Evolutionary conservation across 1,140 invertebrate genomes (phyloP), one percentile per base, ranked within the genome.

Genomic region (Zeugodacus cucurbitae): DNA sequence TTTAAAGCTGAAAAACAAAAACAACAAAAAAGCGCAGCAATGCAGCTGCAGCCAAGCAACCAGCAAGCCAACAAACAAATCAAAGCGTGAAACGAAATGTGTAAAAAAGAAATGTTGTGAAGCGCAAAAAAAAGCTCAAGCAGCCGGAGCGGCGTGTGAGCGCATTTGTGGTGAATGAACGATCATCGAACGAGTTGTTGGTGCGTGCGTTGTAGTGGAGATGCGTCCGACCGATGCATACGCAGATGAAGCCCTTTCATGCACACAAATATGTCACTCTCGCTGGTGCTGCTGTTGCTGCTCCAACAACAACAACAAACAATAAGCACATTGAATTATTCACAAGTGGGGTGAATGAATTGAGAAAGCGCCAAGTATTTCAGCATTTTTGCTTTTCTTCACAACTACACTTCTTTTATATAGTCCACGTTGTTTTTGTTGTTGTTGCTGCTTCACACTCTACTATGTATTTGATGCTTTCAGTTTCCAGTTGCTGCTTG

Each of bases 351-450:
- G 74, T 82, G 74, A 82, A 82, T 82, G 74, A 44, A 82, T 82
- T 82, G 74, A 48, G 74, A 82, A 82, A 82, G 74, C 74, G 74
- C 41, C 74, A 82, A 82, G 74, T 82, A 82, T 82, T 82, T 82
- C 74, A 82, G 74, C 41, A 44, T 87, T 87, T 87, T 48, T 22
- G 22, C n/a, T 82, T 41, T 82, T 82, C 10, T 82, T 82, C 26
- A 8, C 6, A 29, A 48, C 17, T 41, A 29, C 26, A 70, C 34
- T 70, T 37, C 20, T 54, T 11, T 48, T 26, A 11, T 44, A 37
- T 82, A 54, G 11, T 70, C 48, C 48, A 54, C 0, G 14, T 0
- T 67, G 17, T 70, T 54, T 17, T 54, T 67, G 29, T 37, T 67
- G 64, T 20, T 67, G 8, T 20, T 82, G 41, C n/a, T 74, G 67